Base-by-base conservation (phyloP, 2,888 invertebrate genomes). In the Acrobasis repandana region DNA sequence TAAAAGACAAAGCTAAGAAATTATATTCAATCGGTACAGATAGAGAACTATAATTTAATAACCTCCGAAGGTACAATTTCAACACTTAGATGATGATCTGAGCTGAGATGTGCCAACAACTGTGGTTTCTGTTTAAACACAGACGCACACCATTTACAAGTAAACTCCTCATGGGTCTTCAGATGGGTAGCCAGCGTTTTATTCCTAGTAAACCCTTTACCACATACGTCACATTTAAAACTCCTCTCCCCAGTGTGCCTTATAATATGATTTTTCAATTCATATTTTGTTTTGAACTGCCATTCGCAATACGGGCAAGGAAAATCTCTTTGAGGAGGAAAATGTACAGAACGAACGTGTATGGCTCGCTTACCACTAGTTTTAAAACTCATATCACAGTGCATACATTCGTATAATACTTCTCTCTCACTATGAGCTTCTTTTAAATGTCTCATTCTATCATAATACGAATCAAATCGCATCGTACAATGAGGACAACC, bases 401-500 rank as follows among this genome's bases (percentile, higher is more conserved):
- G 86, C 0, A 76, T 64, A 61, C 91, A 92, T 6, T 69, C 80
- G 66, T 92, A 91, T 0, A 72, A 70, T 0, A 90, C 86, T 65
- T 85, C 82, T 34, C 83, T 85, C 57, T 85, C 88, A 18, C 83
- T 80, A 59, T 91, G 91, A 11, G 79, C 79, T 46, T 83, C 84
- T 56, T 88, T 88, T 62, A 92, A 75, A 67, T 92, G 91, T 8
- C 79, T 76, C 84, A 88, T 86, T 56, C 92, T 79, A 38, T 85
- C 84, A 65, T 88, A 88, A 68, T 91, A 92, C 0, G 81, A 82
- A 34, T 80, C 79, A 49, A 92, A 92, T 1, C 92, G 75, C 61
- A 85, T 79, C 43, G 80, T 79, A 63, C 92, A 92, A 47, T 87
- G 82, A 0, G 92, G 91, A 47, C 92, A 92, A 66, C 87, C 85